A percentile compares a stretch with the other conserved stretches of the same genome.
phyloP scores from a whole-genome alignment of 2,113 vertebrate genomes.

The Neolamprologus modestus region DNA sequence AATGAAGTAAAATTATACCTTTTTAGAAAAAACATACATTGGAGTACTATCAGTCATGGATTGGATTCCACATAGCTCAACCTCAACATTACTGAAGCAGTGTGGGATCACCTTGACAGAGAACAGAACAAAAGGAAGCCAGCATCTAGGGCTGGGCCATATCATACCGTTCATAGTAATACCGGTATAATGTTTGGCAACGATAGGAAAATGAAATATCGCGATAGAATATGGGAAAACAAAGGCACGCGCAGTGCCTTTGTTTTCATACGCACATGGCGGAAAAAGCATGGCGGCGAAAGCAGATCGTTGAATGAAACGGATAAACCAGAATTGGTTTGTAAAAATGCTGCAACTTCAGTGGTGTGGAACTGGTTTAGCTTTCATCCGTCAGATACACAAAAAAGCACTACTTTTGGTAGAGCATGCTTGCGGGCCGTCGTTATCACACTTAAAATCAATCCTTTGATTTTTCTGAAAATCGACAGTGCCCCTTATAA shows the following conservation, averaged over 20 bases:
- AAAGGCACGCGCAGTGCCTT: fast-evolving
- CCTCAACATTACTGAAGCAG: not conserved
- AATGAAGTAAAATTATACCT: not conserved
- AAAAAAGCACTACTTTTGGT: fast-evolving
- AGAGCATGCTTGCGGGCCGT: fast-evolving
- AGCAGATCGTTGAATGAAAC: not conserved
- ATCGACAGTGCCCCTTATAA: not conserved
- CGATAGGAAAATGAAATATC: not conserved
- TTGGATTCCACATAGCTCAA: not conserved
- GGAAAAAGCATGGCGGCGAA: fast-evolving
- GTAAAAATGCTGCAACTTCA: not conserved
- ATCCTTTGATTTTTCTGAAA: not conserved
- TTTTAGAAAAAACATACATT: not conserved
- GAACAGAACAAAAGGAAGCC: not conserved
- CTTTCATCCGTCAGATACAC: not conserved
- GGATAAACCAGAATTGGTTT: fast-evolving
- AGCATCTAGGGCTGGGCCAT: not conserved
- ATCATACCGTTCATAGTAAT: fast-evolving
- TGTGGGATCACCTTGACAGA: not conserved
- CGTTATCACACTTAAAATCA: not conserved
- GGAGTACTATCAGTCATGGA: not conserved
- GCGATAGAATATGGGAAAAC: not conserved
- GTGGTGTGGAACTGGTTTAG: not conserved
- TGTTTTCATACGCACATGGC: not conserved
- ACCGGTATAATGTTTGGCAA: not conserved